phyloP scores from a whole-genome alignment of 2,113 vertebrate genomes.

The Gymnobelideus leadbeateri region DNA sequence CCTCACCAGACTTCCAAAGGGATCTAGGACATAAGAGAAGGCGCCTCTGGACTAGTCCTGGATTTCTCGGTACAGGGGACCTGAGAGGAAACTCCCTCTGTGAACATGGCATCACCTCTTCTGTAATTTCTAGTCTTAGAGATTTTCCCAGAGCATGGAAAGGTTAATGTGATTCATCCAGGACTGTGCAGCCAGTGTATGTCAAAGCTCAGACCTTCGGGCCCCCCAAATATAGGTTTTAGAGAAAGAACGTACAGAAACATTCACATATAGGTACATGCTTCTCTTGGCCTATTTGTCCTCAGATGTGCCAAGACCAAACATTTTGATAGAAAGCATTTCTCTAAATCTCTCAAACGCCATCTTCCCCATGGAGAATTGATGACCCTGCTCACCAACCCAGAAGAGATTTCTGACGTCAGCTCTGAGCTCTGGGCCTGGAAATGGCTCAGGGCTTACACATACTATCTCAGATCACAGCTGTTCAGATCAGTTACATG shows the following conservation, averaged over 20 bases:
- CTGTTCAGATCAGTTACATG: not conserved
- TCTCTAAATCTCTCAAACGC: not conserved
- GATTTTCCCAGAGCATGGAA: not conserved
- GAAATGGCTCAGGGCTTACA: not conserved
- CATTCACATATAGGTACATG: not conserved
- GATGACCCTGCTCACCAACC: not conserved
- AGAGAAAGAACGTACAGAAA: not conserved
- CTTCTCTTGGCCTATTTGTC: not conserved
- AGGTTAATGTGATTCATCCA: not conserved
- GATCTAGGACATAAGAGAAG: not conserved
- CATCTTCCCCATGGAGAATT: not conserved
- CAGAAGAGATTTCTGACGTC: not conserved
- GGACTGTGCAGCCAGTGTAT: not conserved
- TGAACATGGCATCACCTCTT: not conserved
- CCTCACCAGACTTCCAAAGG: not conserved
- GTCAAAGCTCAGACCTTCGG: not conserved
- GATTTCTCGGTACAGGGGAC: not conserved
- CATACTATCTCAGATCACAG: not conserved
- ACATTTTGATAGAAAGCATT: not conserved
- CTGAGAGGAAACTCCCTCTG: too few species aligned
- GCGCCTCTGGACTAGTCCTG: not conserved
- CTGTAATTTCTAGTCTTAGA: not conserved
- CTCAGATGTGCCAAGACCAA: not conserved
- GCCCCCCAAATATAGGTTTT: not conserved
- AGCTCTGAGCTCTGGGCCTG: not conserved